Conservation (phyloP, 2,797 vertebrate species). For the Monodelphis domestica region DNA sequence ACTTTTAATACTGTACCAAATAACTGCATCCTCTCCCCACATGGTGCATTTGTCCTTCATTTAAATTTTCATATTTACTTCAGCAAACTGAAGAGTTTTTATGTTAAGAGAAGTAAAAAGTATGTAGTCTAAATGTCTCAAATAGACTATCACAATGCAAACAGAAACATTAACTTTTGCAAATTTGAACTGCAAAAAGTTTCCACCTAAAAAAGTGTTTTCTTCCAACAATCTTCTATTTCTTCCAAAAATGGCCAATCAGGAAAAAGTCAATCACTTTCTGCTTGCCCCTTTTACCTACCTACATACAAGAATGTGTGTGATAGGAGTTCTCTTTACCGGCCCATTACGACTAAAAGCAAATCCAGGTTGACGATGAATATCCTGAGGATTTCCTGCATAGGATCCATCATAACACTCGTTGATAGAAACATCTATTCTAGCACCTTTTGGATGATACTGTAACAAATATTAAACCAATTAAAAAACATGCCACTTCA, state of each 20-base stretch:
- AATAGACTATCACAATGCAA: conserved; percentile 76
- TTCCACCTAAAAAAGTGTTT: background rate
- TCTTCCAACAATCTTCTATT: background rate
- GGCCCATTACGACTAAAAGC: conserved; percentile 99
- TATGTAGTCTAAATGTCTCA: conserved; percentile 99
- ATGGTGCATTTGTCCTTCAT: conserved; percentile 30
- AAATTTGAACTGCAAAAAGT: background rate
- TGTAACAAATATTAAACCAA: conserved; percentile 79
- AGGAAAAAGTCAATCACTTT: conserved; percentile 7
- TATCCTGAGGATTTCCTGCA: conserved; percentile 99
- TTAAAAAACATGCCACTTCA: conserved; percentile 55
- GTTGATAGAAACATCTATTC: conserved; percentile 99
- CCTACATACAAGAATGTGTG: conserved; percentile 98
- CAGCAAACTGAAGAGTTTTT: conserved; percentile 99
- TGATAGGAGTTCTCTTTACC: conserved; percentile 97
- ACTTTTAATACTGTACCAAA: background rate
- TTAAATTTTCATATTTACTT: conserved; percentile 44
- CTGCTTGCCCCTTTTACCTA: conserved; percentile 73
- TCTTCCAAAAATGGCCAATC: conserved; percentile 1
- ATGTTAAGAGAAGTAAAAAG: conserved; percentile 98
- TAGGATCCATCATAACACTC: conserved; percentile 99
- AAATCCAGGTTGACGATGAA: conserved; percentile 98
- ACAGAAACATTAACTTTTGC: background rate
- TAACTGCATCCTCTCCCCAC: background rate
- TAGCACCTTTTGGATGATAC: conserved; percentile 99